Conservation (phyloP, 2,888 invertebrate species). For the Scaptomyza polygonia region DNA sequence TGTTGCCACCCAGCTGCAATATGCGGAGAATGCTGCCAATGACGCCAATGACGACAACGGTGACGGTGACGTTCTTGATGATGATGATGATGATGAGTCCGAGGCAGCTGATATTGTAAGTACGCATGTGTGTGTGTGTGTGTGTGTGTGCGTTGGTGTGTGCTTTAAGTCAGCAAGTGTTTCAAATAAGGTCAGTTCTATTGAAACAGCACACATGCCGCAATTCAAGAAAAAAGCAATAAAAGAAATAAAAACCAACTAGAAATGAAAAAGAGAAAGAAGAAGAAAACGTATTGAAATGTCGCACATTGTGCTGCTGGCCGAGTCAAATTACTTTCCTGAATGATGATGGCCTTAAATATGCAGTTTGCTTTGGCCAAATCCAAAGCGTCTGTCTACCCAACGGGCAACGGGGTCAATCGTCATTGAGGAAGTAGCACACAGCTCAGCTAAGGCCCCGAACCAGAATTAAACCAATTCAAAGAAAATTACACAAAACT, state of each 20-base stretch:
- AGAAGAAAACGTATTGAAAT: slow-evolving; percentile 53
- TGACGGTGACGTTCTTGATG: too few species aligned
- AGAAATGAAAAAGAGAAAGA: not conserved
- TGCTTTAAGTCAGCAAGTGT: slow-evolving; percentile 37
- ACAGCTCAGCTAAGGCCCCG: not conserved
- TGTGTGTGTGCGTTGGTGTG: not conserved
- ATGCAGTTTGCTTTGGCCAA: slow-evolving; percentile 29
- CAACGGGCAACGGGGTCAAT: slow-evolving; percentile 26
- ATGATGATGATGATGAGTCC: slow-evolving; percentile 59
- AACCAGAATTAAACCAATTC: not conserved
- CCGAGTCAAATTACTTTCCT: slow-evolving; percentile 56
- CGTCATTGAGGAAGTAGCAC: slow-evolving; percentile 7
- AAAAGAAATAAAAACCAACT: not conserved
- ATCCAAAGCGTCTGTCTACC: slow-evolving; percentile 7
- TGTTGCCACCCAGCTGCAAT: slow-evolving; percentile 66
- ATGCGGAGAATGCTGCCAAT: slow-evolving; percentile 44
- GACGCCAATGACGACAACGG: slow-evolving; percentile 55
- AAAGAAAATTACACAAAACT: not conserved
- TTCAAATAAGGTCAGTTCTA: slow-evolving; percentile 65
- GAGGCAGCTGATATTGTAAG: slow-evolving; percentile 80
- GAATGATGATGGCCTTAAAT: slow-evolving; percentile 22
- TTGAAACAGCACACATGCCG: slow-evolving; percentile 39
- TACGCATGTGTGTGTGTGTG: slow-evolving; percentile 30
- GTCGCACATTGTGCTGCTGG: slow-evolving; percentile 53
- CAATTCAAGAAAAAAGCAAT: not conserved